phyloP scores from a whole-genome alignment of 2,888 invertebrate genomes.

The Drosophila paranaensis region DNA sequence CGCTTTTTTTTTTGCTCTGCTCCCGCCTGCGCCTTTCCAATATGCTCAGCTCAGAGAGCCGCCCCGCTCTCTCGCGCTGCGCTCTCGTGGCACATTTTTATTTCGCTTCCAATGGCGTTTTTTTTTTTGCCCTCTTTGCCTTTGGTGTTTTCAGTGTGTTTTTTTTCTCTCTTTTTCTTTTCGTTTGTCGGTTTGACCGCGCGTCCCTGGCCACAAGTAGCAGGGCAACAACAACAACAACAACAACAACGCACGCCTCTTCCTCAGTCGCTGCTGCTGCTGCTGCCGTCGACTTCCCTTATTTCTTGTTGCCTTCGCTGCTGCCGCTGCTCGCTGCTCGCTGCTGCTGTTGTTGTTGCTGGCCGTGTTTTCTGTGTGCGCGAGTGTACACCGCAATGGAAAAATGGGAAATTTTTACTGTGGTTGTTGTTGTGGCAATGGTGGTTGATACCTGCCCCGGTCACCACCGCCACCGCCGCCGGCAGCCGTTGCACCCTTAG shows the following conservation, averaged over 20 bases:
- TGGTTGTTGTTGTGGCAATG: constrained; percentile 84
- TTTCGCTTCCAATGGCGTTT: constrained; percentile 58
- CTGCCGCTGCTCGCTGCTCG: constrained; percentile 19
- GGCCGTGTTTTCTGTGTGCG: constrained; percentile 58
- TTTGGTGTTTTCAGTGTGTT: constrained; percentile 37
- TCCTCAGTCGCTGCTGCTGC: constrained; percentile 26
- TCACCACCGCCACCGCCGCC: constrained; percentile 46
- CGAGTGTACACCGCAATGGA: constrained; percentile 82
- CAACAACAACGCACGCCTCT: constrained; percentile 50
- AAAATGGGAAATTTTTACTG: constrained; percentile 85
- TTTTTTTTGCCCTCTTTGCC: constrained; percentile 49
- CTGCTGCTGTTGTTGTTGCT: constrained; percentile 31
- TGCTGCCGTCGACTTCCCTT: constrained; percentile 50
- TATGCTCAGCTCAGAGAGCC: constrained; percentile 52
- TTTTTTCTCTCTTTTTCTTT: constrained; percentile 31
- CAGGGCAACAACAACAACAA: constrained; percentile 44
- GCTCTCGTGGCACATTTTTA: constrained; percentile 62
- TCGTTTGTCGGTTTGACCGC: constrained; percentile 63
- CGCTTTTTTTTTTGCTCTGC: constrained; percentile 30
- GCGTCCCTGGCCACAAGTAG: constrained; percentile 71
- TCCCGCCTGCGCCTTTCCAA: constrained; percentile 65
- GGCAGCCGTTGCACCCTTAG: constrained; percentile 75
- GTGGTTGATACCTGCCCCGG: constrained; percentile 83
- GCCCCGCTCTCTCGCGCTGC: constrained; percentile 35
- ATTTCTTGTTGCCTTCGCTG: constrained; percentile 45